Percentiles rank a stretch among this genome's conserved stretches.
Evolutionary conservation across 2,888 invertebrate species (phyloP).

Genomic region (Salpingus planirostris): DNA sequence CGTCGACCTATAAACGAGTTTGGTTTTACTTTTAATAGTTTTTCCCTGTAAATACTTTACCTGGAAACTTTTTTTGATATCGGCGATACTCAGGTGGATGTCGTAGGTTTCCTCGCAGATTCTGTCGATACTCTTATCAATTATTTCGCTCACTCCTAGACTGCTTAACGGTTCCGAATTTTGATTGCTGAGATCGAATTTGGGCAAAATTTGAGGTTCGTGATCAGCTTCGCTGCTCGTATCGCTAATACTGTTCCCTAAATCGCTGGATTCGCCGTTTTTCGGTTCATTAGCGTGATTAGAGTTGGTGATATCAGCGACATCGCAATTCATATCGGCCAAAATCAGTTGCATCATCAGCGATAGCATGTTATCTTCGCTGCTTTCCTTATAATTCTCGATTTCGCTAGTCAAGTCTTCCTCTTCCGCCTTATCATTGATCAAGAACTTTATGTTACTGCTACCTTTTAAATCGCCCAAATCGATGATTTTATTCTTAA

Average conservation of each 20-base stretch:
- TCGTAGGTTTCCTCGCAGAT: constrained; percentile 26
- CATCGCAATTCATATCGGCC: constrained; percentile 20
- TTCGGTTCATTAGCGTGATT: constrained; percentile 3
- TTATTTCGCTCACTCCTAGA: constrained; percentile 21
- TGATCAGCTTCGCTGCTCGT: background rate
- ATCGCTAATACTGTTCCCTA: constrained; percentile 17
- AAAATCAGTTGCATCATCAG: constrained; percentile 27
- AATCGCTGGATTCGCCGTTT: constrained; percentile 19
- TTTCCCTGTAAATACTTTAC: constrained; percentile 16
- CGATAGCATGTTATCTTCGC: constrained; percentile 23
- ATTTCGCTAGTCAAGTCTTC: constrained; percentile 22
- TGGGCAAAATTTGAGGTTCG: background rate
- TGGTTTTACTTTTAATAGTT: too few relatives aligned
- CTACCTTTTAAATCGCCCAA: constrained; percentile 5
- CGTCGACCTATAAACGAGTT: constrained; percentile 29
- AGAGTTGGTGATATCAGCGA: constrained; percentile 14
- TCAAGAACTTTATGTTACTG: constrained; percentile 10
- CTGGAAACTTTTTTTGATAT: constrained; percentile 25
- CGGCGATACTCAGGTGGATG: constrained; percentile 23
- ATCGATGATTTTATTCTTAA: constrained; percentile 13
- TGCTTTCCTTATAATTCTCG: constrained; percentile 20
- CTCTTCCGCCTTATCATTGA: constrained; percentile 10
- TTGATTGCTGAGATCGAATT: constrained; percentile 12
- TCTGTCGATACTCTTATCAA: constrained; percentile 24
- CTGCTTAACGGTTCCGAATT: constrained; percentile 18